phyloP scores from a whole-genome alignment of 2,113 vertebrate species.

The Puntigrus tetrazona region DNA sequence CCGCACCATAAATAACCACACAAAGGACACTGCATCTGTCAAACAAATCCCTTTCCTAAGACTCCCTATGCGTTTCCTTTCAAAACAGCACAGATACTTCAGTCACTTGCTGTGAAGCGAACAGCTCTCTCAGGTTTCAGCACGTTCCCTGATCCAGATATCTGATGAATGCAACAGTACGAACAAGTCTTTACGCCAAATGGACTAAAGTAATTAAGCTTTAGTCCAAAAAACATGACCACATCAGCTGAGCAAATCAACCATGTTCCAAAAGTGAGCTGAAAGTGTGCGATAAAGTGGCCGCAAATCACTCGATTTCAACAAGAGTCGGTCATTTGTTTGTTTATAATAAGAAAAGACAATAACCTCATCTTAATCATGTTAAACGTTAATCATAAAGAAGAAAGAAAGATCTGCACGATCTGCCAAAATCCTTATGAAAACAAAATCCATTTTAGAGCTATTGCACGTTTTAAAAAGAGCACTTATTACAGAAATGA shows the following conservation, averaged over 20 bases:
- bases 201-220: not conserved
- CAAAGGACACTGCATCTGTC: not conserved
- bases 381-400: no score
- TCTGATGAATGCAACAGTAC: not conserved
- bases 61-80: not conserved
- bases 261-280: not conserved
- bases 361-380: no score
- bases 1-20: constrained; percentile 11
- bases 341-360: not conserved
- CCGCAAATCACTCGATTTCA: not conserved
- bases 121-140: not conserved
- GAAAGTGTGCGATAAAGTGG: not conserved
- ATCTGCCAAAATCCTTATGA: not conserved
- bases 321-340: not conserved
- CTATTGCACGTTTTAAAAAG: not conserved
- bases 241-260: not conserved
- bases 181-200: not conserved
- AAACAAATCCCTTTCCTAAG: not conserved
- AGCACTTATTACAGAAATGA: not conserved
- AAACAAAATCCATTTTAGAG: not conserved
- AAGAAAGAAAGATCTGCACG: no score
- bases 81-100: not conserved
- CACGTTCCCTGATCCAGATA: not conserved
- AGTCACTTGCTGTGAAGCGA: not conserved
- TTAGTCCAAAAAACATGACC: not conserved